Base-by-base conservation (phyloP, 2,888 invertebrate genomes). In the Cosmia pyralina region DNA sequence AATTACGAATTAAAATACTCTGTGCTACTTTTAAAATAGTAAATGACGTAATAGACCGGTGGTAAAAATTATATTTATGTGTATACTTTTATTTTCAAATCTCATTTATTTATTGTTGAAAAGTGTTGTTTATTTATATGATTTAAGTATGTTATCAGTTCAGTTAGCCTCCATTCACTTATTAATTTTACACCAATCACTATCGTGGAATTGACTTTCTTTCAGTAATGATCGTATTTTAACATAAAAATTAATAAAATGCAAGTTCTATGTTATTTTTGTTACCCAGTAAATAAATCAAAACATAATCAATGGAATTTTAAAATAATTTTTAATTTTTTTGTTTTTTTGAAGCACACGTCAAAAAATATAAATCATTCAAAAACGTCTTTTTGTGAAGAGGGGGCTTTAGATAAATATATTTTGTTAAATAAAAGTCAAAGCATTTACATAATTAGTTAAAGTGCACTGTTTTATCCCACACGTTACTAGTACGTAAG, bases 391-490 rank as follows among this genome's bases (percentile, higher is more conserved):
- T 15, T 52, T n/a, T 64, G 69, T 77, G 74, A 68, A 74, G 11
- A 60, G 63, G 77, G 46, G 79, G 75, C 73, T 76, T 75, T 71
- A 73, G 64, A 72, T 72, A 70, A 69, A 81, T 87, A 79, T 83
- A 75, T 85, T 80, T 83, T 84, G 78, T 83, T 82, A 73, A 72
- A 78, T 84, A 84, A 82, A 86, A 85, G 85, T 88, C 85, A 89
- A 90, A 89, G 93, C 93, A 92, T 92, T 93, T 92, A 91, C 83
- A 85, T 88, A 87, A 88, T 88, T 86, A 86, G 83, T 83, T 88
- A 85, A 86, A 87, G 75, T 84, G 93, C 94, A 94, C 94, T 93
- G 91, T 94, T 93, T 92, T 91, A 89, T 90, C 89, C 89, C 87
- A 93, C 94, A 94, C 94, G 89, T 89, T 85, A 79, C 81, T 84